Evolutionary conservation across 1,140 invertebrate species (phyloP), one percentile per base, ranked within the genome.

Genomic region (Ericerus pela): DNA sequence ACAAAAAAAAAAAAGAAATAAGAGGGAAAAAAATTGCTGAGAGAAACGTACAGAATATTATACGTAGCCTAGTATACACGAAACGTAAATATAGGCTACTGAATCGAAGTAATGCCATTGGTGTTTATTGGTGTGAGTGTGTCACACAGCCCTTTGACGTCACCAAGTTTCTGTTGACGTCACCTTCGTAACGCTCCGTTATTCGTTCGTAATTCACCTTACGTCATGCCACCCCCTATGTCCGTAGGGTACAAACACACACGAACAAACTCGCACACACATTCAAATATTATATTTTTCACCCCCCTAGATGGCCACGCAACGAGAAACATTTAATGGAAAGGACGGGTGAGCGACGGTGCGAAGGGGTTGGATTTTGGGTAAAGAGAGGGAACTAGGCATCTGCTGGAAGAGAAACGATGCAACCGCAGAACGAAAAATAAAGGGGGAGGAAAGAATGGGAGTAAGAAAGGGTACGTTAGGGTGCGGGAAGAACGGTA

Each of bases 171-270:
- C 41, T 24, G 10, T 47, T 47, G 41, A 47, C 41, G 41, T 47
- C 41, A 47, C 16, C 10, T 24, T 22, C 10, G 18, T 24, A 47
- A 24, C 41, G 41, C 20, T 47, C 26, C 41, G 41, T 47, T 47
- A 47, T 47, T 47, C 41, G 41, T 47, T 47, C 26, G 41, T 47
- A 47, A 47, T 47, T 47, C 41, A 24, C 26, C 26, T 47, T 47
- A 47, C 41, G 41, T 47, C 41, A 47, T 24, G 41, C 4, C 10
- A 24, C 41, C 41, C 26, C 26, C 16, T 10, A 24, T n/a, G 16
- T 22, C n/a, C 14, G 41, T 8, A 4, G 41, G 41, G 26, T 47
- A 24, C 41, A 47, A 47, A 18, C 26, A 24, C 14, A 33, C n/a
- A 33, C n/a, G n/a, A 8, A 8, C n/a, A 8, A 10, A 33, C 30